Evolutionary conservation across 2,113 vertebrate species (phyloP).

Genomic region (Salminus brasiliensis): DNA sequence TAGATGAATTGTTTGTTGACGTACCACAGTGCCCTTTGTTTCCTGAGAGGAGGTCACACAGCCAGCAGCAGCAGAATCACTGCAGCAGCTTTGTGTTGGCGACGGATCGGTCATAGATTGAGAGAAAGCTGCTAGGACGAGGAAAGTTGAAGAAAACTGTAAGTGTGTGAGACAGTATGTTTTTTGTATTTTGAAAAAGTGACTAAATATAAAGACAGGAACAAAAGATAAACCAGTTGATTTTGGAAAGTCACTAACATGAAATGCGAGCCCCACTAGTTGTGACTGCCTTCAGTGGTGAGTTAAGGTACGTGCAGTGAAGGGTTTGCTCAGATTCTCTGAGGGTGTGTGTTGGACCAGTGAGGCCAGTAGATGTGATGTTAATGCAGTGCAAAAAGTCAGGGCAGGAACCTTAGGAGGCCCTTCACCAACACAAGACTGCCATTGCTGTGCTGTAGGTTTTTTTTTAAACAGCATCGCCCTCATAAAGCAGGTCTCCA

Average conservation of each 20-base stretch:
- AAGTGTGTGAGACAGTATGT: slow-evolving; percentile 27
- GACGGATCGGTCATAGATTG: not conserved
- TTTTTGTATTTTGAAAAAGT: slow-evolving; percentile 8
- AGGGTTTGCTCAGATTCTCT: not conserved
- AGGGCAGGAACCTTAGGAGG: not conserved
- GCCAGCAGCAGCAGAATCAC: not conserved
- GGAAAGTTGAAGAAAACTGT: slow-evolving; percentile 27
- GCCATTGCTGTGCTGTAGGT: not conserved
- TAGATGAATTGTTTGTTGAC: slow-evolving; percentile 44
- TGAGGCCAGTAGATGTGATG: not conserved
- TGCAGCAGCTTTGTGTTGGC: slow-evolving; percentile 35
- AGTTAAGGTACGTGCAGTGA: not conserved
- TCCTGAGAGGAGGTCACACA: not conserved
- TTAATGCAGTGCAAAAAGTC: not conserved
- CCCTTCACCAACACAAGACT: slow-evolving; percentile 13
- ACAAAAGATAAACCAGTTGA: not conserved
- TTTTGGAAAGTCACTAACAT: not conserved
- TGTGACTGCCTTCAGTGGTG: not conserved
- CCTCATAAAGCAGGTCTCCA: not conserved
- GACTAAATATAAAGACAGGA: not conserved
- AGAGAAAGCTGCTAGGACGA: not conserved
- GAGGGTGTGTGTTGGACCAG: not conserved
- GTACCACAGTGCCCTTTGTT: slow-evolving; percentile 10
- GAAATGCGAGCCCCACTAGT: not conserved
- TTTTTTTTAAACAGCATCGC: not conserved